Percentiles rank a stretch among this genome's conserved stretches.
Evolutionary conservation across 2,888 invertebrate species (phyloP).

Genomic region (Drosophila gaucha): DNA sequence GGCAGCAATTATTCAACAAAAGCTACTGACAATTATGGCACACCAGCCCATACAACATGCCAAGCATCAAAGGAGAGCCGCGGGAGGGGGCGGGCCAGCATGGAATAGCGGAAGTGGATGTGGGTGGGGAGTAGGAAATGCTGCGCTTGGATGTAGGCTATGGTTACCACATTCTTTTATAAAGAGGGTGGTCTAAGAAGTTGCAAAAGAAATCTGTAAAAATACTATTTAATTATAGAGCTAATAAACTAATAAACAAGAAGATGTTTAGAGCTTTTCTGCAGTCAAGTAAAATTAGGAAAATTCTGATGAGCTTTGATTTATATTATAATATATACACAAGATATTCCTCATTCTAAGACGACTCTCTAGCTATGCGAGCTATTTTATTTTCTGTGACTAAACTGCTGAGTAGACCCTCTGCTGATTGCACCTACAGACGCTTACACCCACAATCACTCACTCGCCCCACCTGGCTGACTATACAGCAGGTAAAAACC

Average conservation of each 20-base stretch:
- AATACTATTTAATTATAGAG: background rate
- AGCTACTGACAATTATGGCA: constrained; percentile 79
- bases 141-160: constrained; percentile 15
- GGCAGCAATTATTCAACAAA: constrained; percentile 80
- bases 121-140: background rate
- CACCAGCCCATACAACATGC: constrained; percentile 64
- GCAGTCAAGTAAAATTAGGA: no score
- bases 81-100: no score
- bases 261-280: no score
- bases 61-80: constrained; percentile 9
- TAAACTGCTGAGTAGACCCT: constrained; percentile 30
- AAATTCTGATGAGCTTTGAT: no score
- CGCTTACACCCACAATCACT: background rate
- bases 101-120: background rate
- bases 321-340: background rate
- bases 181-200: constrained; percentile 29
- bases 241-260: no score
- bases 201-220: background rate
- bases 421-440: constrained; percentile 18
- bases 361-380: no score
- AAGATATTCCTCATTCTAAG: no score
- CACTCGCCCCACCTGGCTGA: constrained; percentile 28
- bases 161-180: constrained; percentile 2
- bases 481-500: constrained; percentile 39
- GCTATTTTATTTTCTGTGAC: no score